A percentile compares a stretch with the other conserved stretches of the same genome.
These are phyloP conservation scores for Saccopteryx leptura DNA, from an alignment of 2,113 vertebrate species.

Conservation along the genomic window DNA sequence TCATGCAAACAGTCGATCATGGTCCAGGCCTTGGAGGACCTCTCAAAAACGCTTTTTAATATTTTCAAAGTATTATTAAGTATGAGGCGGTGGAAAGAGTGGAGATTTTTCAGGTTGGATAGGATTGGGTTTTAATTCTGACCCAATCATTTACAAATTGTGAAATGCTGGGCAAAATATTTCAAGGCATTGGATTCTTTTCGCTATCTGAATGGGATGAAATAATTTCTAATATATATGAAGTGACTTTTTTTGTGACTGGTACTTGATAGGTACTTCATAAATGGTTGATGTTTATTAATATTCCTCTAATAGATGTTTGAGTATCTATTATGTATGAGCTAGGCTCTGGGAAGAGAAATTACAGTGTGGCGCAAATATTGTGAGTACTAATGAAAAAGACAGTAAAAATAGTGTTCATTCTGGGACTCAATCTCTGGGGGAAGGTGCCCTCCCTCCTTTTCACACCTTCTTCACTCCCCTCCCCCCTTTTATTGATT, in stretches of 20 bases:
- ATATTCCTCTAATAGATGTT: not conserved
- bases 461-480: not conserved
- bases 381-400: not conserved
- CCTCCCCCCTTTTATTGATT: not conserved
- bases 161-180: not conserved
- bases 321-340: not conserved
- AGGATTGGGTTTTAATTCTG: not conserved
- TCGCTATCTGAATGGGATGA: not conserved
- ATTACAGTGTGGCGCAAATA: not conserved
- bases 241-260: not conserved
- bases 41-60: not conserved
- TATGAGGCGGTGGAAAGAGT: not conserved
- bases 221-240: constrained; percentile 1
- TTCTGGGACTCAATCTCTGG: not conserved
- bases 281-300: not conserved
- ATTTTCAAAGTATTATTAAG: not conserved
- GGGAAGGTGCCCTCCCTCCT: not conserved
- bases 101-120: not conserved
- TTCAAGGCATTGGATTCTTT: not conserved
- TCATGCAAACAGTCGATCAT: not conserved
- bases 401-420: not conserved
- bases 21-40: not conserved
- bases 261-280: not conserved
- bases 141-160: not conserved
- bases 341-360: not conserved